Percentiles rank a stretch among this genome's conserved stretches.
phyloP scores from a whole-genome alignment of 2,888 invertebrate species.

The Hypena proboscidalis region DNA sequence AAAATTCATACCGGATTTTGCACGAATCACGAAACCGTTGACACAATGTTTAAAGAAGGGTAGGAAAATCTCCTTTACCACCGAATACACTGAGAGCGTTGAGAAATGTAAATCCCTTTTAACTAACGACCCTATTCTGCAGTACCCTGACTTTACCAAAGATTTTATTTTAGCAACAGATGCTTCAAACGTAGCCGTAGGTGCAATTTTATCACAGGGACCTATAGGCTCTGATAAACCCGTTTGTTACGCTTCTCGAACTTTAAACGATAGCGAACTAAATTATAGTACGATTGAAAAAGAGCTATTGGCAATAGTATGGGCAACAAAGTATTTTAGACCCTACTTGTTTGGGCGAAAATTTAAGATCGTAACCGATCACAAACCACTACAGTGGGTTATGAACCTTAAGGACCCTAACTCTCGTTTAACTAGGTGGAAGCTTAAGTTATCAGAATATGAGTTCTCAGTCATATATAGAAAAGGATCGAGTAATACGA shows the following conservation, averaged over 20 bases:
- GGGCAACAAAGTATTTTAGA: constrained; percentile 18
- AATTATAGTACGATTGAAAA: constrained; percentile 23
- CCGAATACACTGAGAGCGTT: constrained; percentile 3
- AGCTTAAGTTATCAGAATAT: constrained; percentile 6
- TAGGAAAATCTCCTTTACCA: constrained; percentile 11
- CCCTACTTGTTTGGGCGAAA: constrained; percentile 19
- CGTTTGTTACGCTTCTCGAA: constrained; percentile 22
- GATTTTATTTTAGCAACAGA: constrained; percentile 21
- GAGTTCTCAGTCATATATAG: constrained; percentile 6
- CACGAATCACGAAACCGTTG: constrained; percentile 32
- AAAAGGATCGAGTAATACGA: constrained; percentile 3
- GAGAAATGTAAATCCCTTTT: constrained; percentile 9
- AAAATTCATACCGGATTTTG: constrained; percentile 45
- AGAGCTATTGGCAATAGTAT: constrained; percentile 19
- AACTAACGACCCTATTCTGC: constrained; percentile 12
- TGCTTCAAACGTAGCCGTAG: constrained; percentile 19
- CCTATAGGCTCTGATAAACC: constrained; percentile 17
- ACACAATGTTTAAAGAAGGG: constrained; percentile 35
- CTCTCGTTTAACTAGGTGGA: constrained; percentile 11
- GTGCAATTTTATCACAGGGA: constrained; percentile 22
- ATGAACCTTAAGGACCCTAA: constrained; percentile 22
- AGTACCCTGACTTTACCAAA: constrained; percentile 13
- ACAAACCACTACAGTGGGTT: constrained; percentile 22
- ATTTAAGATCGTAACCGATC: constrained; percentile 19
- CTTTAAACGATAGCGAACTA: constrained; percentile 14